These are phyloP conservation scores for Noctua pronuba DNA, from an alignment of 2,888 invertebrate genomes.

Conservation along the genomic window DNA sequence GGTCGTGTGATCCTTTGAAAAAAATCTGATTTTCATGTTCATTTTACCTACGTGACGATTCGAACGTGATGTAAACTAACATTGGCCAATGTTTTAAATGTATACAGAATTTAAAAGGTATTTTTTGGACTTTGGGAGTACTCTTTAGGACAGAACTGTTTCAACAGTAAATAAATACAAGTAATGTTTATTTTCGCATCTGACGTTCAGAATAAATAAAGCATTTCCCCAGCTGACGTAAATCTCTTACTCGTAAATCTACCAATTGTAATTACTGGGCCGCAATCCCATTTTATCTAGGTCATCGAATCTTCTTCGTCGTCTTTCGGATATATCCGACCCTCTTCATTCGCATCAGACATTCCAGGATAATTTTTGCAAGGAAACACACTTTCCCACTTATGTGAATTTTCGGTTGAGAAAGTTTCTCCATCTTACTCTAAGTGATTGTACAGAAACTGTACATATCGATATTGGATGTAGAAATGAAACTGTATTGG, in stretches of 20 bases:
- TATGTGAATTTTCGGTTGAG: slow-evolving; percentile 55
- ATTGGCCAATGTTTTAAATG: slow-evolving; percentile 15
- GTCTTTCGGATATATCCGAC: slow-evolving; percentile 59
- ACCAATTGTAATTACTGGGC: slow-evolving; percentile 59
- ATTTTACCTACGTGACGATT: background rate
- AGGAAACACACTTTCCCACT: slow-evolving; percentile 63
- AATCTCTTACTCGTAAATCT: slow-evolving; percentile 47
- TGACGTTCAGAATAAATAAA: slow-evolving; percentile 30
- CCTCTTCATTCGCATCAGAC: slow-evolving; percentile 64
- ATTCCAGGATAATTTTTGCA: slow-evolving; percentile 59
- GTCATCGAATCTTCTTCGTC: slow-evolving; percentile 53
- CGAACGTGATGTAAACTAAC: slow-evolving; percentile 13
- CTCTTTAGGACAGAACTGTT: slow-evolving; percentile 3
- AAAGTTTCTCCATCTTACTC: slow-evolving; percentile 45
- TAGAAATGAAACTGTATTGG: slow-evolving; percentile 46
- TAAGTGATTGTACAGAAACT: slow-evolving; percentile 52
- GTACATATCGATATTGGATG: slow-evolving; percentile 30
- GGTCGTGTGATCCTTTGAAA: background rate
- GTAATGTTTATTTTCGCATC: slow-evolving; percentile 14
- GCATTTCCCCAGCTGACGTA: slow-evolving; percentile 13
- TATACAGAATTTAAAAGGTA: slow-evolving; percentile 11
- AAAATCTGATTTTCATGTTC: background rate
- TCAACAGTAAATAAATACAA: slow-evolving; percentile 6
- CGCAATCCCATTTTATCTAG: slow-evolving; percentile 59
- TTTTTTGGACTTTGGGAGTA: background rate